Evolutionary conservation across 2,113 vertebrate genomes (phyloP).

Genomic region (Aleadryas rufinucha): DNA sequence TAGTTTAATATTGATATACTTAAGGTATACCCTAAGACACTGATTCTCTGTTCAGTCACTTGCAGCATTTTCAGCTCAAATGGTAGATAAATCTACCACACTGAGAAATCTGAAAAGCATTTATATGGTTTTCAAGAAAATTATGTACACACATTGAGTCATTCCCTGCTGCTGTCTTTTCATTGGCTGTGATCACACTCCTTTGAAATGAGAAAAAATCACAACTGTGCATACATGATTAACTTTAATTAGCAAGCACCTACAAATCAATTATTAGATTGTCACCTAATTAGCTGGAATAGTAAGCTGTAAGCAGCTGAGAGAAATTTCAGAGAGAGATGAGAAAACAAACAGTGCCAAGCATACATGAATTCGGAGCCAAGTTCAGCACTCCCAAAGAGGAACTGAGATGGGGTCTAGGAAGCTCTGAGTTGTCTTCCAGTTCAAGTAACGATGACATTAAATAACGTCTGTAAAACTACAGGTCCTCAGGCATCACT

Average conservation of each 20-base stretch:
- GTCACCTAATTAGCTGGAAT: conserved; percentile 7
- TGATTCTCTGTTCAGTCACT: not conserved
- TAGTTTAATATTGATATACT: not conserved
- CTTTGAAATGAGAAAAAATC: conserved; percentile 25
- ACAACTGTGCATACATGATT: not conserved
- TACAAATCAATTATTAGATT: conserved; percentile 35
- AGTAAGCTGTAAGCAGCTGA: not conserved
- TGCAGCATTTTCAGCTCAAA: not conserved
- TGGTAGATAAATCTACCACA: not conserved
- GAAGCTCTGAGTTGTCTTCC: not conserved
- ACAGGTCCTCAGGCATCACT: not conserved
- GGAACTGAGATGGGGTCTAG: accelerated
- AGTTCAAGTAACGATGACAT: not conserved
- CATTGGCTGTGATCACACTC: not conserved
- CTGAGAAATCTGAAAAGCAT: not conserved
- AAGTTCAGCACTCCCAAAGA: not conserved
- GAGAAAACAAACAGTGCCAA: not conserved
- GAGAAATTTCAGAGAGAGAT: not conserved
- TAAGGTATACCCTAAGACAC: not conserved
- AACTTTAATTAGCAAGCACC: conserved; percentile 36
- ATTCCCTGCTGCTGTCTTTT: not conserved
- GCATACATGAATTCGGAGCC: not conserved
- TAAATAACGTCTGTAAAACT: not conserved
- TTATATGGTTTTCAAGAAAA: not conserved
- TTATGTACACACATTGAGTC: not conserved